Conservation (phyloP, 2,888 invertebrate species). For the Neoaliturus tenellus region DNA sequence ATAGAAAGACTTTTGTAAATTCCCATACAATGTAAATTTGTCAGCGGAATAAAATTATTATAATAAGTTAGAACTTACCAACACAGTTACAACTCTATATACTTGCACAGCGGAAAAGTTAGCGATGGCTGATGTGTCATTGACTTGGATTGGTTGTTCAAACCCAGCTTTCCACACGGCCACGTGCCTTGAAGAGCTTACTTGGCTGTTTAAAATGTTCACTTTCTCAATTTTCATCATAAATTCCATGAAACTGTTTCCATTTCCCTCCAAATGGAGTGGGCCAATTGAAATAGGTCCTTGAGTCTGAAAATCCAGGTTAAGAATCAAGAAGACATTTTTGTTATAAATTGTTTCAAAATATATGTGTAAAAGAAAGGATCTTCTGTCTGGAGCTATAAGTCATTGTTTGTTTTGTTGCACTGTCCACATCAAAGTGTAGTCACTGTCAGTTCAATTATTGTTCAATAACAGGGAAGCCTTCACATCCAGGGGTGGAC, state of each 20-base stretch:
- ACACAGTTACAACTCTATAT: conserved; percentile 89
- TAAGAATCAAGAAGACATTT: no score
- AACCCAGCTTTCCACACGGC: conserved; percentile 89
- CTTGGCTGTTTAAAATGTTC: conserved; percentile 82
- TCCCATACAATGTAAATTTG: no score
- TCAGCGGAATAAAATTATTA: no score
- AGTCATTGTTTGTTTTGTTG: no score
- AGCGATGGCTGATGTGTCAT: conserved; percentile 80
- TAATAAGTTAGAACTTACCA: conserved; percentile 80
- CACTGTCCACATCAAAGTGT: no score
- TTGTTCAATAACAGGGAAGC: no score
- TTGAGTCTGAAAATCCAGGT: conserved; percentile 65
- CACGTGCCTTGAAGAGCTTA: conserved; percentile 81
- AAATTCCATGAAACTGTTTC: conserved; percentile 85
- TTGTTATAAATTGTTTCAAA: no score
- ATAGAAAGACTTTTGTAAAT: no score
- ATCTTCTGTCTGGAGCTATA: no score
- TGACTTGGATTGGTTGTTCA: conserved; percentile 79
- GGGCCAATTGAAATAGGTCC: conserved; percentile 84
- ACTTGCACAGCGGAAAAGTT: conserved; percentile 88
- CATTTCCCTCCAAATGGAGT: conserved; percentile 79
- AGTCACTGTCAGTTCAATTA: no score
- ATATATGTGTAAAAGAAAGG: no score
- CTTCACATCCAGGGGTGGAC: no score
- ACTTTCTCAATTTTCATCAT: conserved; percentile 83